These are phyloP conservation scores for Leptopilina boulardi DNA, from an alignment of 1,140 invertebrate species.

Conservation along the genomic window DNA sequence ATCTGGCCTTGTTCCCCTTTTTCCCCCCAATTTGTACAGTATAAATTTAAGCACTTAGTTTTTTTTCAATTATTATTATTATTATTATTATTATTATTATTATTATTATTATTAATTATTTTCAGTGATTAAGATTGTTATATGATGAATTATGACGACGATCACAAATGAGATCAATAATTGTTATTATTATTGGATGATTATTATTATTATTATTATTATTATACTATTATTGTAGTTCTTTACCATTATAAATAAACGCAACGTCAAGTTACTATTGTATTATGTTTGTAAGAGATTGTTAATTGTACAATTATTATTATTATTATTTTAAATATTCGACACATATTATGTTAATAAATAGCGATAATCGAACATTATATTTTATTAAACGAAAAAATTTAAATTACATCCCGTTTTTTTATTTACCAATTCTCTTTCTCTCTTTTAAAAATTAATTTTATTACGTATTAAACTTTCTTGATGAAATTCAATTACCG, in stretches of 20 bases:
- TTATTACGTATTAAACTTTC: too few species aligned
- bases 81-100: too few species aligned
- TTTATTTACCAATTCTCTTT: background rate
- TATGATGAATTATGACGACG: constrained; percentile 11
- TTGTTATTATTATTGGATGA: constrained; percentile 22
- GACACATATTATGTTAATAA: constrained; percentile 28
- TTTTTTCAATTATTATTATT: background rate
- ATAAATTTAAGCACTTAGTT: constrained; percentile 14
- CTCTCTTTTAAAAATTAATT: too few species aligned
- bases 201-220: background rate
- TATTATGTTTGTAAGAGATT: constrained; percentile 29
- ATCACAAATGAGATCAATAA: constrained; percentile 26
- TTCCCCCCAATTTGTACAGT: background rate
- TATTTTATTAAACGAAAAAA: constrained; percentile 29
- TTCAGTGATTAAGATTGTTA: constrained; percentile 25
- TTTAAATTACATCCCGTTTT: background rate
- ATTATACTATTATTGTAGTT: too few species aligned
- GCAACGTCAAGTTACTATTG: constrained; percentile 9
- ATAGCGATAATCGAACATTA: constrained; percentile 10
- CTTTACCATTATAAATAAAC: background rate
- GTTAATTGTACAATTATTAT: constrained; percentile 30
- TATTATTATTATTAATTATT: constrained; percentile 1
- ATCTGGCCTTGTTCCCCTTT: background rate
- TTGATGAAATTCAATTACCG: too few species aligned
- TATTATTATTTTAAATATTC: background rate